Evolutionary conservation across 2,113 vertebrate genomes (phyloP).

Genomic region (Natator depressus): DNA sequence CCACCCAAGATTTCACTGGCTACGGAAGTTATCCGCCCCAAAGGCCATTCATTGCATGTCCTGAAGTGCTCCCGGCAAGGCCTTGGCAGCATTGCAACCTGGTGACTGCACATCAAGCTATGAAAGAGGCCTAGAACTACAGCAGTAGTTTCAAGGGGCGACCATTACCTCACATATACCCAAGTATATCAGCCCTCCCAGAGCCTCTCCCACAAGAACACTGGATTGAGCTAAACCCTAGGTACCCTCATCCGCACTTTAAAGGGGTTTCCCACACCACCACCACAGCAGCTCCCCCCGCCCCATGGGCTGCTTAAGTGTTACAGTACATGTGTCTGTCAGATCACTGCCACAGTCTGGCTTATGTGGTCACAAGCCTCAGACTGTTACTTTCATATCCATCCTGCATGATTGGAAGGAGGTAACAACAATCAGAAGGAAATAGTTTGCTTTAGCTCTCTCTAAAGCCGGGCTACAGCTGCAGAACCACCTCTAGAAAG

Average conservation of each 20-base stretch:
- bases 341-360: background rate
- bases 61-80: background rate
- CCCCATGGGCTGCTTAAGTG: background rate
- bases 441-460: background rate
- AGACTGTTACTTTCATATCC: background rate
- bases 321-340: background rate
- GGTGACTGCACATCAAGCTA: accelerated
- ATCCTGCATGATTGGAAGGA: accelerated
- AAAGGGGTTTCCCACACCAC: background rate
- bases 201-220: accelerated
- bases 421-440: background rate
- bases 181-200: accelerated
- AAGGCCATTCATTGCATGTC: background rate
- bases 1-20: background rate
- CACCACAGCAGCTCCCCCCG: background rate
- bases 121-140: accelerated
- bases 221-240: background rate
- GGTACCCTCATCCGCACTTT: background rate
- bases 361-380: background rate
- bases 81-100: accelerated
- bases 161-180: accelerated
- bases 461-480: background rate
- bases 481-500: background rate
- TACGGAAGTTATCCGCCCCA: background rate
- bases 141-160: background rate